phyloP scores from a whole-genome alignment of 1,140 invertebrate genomes.

The Pinna nobilis region DNA sequence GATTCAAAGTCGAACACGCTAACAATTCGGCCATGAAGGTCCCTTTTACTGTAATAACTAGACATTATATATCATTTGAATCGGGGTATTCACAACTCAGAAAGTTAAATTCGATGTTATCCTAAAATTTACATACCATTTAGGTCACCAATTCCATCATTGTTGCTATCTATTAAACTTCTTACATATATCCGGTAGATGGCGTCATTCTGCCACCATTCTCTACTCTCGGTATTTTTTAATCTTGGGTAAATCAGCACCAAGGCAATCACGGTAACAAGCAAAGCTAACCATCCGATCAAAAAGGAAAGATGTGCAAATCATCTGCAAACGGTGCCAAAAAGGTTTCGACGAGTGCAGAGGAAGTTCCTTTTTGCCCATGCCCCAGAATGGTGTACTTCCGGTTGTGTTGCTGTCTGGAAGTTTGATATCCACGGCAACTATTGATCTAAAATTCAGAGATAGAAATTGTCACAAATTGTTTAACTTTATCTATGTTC shows the following conservation, averaged over 20 bases:
- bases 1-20: no score
- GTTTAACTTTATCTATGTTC: no score
- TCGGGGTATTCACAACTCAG: no score
- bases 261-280: conserved; percentile 57
- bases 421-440: conserved; percentile 3
- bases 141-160: conserved; percentile 85
- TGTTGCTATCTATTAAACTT: conserved; percentile 86
- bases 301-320: conserved; percentile 54
- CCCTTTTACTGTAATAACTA: no score
- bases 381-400: conserved; percentile 47
- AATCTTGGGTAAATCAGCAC: conserved; percentile 55
- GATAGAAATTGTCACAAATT: no score
- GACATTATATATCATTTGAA: no score
- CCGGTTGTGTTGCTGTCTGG: not conserved
- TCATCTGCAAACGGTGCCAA: conserved; percentile 48
- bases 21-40: no score
- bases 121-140: conserved; percentile 85
- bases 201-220: conserved; percentile 84
- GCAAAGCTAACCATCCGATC: conserved; percentile 54
- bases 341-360: conserved; percentile 51
- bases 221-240: conserved; percentile 35
- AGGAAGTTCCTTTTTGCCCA: conserved; percentile 59
- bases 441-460: conserved; percentile 15
- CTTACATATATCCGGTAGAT: conserved; percentile 86
- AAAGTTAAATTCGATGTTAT: no score